phyloP scores from a whole-genome alignment of 1,140 invertebrate species.

The Triops cancriformis region DNA sequence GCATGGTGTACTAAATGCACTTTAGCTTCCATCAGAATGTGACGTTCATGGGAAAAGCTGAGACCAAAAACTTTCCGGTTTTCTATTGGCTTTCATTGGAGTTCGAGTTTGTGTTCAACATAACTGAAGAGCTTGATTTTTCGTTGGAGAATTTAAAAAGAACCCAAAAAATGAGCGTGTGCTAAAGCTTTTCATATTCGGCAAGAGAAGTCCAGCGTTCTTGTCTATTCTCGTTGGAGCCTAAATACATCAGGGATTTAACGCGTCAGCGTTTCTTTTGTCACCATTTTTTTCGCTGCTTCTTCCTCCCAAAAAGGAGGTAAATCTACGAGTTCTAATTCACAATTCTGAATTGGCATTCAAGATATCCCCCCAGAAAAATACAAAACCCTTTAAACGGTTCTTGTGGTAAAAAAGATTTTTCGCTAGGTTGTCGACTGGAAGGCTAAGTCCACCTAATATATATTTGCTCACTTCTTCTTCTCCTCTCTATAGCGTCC shows the following conservation, averaged over 20 bases:
- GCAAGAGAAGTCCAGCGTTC: neutral
- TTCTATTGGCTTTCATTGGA: neutral
- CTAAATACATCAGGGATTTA: slow-evolving; percentile 10
- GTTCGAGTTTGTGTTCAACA: too few species aligned
- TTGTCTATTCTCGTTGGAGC: neutral
- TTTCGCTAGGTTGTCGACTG: neutral
- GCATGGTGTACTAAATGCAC: neutral
- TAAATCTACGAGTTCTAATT: neutral
- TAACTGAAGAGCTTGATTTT: too few species aligned
- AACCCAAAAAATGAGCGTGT: slow-evolving; percentile 9
- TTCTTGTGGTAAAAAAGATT: neutral
- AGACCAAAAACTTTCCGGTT: neutral
- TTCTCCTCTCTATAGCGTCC: neutral
- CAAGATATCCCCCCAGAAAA: neutral
- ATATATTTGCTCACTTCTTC: neutral
- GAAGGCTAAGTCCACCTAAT: neutral
- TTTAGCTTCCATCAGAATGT: neutral
- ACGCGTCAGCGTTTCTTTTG: slow-evolving; percentile 10
- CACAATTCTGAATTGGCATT: neutral
- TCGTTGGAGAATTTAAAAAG: neutral
- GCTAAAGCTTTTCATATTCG: neutral
- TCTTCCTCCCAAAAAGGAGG: neutral
- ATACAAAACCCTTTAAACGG: neutral
- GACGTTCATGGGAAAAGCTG: neutral
- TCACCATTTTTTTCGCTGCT: neutral